Evolutionary conservation across 2,113 vertebrate genomes (phyloP).

Genomic region (Ailurus styani): DNA sequence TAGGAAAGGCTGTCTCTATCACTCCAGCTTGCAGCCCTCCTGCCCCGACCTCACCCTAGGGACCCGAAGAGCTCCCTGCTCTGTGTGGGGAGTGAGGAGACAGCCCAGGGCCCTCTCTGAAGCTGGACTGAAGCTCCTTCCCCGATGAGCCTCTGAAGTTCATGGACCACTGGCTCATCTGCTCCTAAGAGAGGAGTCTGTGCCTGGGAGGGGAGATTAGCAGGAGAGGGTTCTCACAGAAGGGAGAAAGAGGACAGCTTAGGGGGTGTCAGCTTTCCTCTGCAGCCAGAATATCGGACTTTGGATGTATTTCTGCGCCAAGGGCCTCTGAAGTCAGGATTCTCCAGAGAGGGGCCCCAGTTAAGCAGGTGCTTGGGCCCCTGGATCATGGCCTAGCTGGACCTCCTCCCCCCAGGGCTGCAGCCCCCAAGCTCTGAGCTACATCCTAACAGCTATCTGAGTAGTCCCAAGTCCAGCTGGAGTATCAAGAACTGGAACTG

Average conservation of each 20-base stretch:
- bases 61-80: not conserved
- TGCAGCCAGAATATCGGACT: not conserved
- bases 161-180: not conserved
- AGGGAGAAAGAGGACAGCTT: not conserved
- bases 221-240: not conserved
- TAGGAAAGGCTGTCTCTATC: not conserved
- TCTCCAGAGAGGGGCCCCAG: not conserved
- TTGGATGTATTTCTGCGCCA: not conserved
- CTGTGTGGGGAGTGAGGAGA: not conserved
- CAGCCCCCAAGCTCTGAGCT: not conserved
- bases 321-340: not conserved
- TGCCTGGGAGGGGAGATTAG: not conserved
- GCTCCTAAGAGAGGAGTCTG: not conserved
- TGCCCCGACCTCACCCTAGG: not conserved
- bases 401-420: not conserved
- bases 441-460: not conserved
- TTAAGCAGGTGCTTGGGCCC: not conserved
- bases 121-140: not conserved
- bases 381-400: not conserved
- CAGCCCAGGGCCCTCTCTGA: not conserved
- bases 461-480: not conserved
- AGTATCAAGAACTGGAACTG: not conserved
- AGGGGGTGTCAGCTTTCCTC: not conserved
- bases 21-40: not conserved
- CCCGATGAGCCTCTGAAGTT: not conserved